Percentiles rank a stretch among this genome's conserved stretches.
These are phyloP conservation scores for Capreolus pygargus DNA, from an alignment of 2,113 vertebrate genomes.

Conservation along the genomic window DNA sequence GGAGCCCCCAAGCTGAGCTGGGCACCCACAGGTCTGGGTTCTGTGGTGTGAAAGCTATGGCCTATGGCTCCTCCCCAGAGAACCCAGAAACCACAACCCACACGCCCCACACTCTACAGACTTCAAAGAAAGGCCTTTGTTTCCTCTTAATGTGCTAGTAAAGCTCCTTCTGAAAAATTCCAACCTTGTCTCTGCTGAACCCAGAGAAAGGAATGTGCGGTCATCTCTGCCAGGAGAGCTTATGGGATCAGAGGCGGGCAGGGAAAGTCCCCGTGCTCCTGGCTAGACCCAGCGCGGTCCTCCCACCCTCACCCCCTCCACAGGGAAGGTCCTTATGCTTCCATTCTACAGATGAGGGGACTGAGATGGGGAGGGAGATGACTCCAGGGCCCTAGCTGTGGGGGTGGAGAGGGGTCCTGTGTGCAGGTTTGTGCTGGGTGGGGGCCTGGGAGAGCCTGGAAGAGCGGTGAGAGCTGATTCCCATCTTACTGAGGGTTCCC, in stretches of 20 bases:
- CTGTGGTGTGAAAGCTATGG: background rate
- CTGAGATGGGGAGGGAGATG: background rate
- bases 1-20: background rate
- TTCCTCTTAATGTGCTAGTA: constrained; percentile 20
- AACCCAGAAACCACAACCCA: background rate
- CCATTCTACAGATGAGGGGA: background rate
- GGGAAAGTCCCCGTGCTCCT: background rate
- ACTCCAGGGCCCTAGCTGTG: background rate
- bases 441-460: background rate
- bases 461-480: background rate
- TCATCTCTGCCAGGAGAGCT: constrained; percentile 41
- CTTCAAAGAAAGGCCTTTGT: constrained; percentile 60
- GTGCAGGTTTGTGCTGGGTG: background rate
- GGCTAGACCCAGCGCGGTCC: rapidly evolving
- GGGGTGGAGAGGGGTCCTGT: background rate
- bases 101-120: background rate
- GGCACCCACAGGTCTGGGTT: background rate
- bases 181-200: background rate
- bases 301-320: background rate
- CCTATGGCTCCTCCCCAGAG: background rate
- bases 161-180: constrained; percentile 55
- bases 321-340: background rate
- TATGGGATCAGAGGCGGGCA: background rate
- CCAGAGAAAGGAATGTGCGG: constrained; percentile 49
- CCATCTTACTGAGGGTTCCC: too few relatives aligned